A percentile compares a stretch with the other conserved stretches of the same genome.
Conservation (phyloP, 2,888 invertebrate species). For the Clunio marinus region DNA sequence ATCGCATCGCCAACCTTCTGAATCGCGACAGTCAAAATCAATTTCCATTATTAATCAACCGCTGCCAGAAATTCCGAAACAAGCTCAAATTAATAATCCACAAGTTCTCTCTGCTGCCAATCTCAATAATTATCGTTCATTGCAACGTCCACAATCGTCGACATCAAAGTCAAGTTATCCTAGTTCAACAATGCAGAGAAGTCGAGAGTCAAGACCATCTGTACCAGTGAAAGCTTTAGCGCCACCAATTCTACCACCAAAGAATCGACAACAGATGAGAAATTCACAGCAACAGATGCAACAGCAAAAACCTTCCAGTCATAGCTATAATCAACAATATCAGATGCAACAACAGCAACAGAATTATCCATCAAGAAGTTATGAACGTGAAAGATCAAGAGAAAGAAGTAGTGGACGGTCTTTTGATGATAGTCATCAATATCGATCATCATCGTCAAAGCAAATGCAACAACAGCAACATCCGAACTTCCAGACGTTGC, state of each 20-base stretch:
- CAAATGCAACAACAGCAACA: constrained; percentile 13
- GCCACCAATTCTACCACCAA: constrained; percentile 51
- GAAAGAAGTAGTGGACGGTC: neutral
- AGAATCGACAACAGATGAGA: constrained; percentile 46
- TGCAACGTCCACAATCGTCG: constrained; percentile 54
- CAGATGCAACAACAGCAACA: constrained; percentile 8
- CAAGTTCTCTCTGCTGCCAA: constrained; percentile 49
- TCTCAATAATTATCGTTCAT: constrained; percentile 57
- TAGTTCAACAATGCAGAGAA: constrained; percentile 40
- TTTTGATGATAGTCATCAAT: constrained; percentile 11
- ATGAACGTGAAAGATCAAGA: neutral
- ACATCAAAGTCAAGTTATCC: constrained; percentile 44
- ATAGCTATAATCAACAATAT: constrained; percentile 7
- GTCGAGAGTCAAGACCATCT: constrained; percentile 41
- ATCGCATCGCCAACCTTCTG: constrained; percentile 43
- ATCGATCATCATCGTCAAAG: constrained; percentile 15
- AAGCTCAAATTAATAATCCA: neutral
- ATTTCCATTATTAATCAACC: constrained; percentile 52
- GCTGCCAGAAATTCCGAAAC: constrained; percentile 50
- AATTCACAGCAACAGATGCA: constrained; percentile 25
- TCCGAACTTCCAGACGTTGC: constrained; percentile 33
- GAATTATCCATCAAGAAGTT: neutral
- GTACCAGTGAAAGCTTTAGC: constrained; percentile 40
- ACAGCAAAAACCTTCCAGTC: neutral
- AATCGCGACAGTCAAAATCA: constrained; percentile 40